Conservation (phyloP, 1,140 invertebrate species). For the Magallana angulata region DNA sequence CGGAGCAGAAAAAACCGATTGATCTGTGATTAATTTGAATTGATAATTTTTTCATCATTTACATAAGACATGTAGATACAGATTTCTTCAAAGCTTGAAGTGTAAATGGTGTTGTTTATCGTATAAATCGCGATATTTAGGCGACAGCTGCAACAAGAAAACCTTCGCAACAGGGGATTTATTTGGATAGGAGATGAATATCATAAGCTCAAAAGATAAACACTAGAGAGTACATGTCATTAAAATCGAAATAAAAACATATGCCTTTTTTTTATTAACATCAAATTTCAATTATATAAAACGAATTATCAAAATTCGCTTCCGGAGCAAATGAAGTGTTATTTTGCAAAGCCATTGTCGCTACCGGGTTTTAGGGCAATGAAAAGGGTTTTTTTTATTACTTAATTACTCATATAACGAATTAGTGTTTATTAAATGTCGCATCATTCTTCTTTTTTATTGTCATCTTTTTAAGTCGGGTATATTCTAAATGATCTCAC, state of each 20-base stretch:
- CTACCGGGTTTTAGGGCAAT: no score
- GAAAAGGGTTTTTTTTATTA: no score
- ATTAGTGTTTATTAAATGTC: no score
- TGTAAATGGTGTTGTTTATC: slow-evolving; percentile 8
- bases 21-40: neutral
- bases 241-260: neutral
- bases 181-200: neutral
- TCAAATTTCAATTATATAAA: neutral
- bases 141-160: neutral
- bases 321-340: no score
- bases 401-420: no score
- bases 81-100: neutral
- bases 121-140: neutral
- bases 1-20: neutral
- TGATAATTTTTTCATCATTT: slow-evolving; percentile 12
- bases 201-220: neutral
- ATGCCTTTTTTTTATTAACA: neutral
- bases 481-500: no score
- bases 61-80: slow-evolving; percentile 16
- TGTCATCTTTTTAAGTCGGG: no score
- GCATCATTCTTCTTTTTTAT: no score
- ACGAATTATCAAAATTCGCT: neutral
- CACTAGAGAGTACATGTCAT: neutral
- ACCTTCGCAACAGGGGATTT: neutral
- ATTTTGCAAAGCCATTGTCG: no score